Conservation (phyloP, 1,140 invertebrate species). For the Bicyclus anynana region DNA sequence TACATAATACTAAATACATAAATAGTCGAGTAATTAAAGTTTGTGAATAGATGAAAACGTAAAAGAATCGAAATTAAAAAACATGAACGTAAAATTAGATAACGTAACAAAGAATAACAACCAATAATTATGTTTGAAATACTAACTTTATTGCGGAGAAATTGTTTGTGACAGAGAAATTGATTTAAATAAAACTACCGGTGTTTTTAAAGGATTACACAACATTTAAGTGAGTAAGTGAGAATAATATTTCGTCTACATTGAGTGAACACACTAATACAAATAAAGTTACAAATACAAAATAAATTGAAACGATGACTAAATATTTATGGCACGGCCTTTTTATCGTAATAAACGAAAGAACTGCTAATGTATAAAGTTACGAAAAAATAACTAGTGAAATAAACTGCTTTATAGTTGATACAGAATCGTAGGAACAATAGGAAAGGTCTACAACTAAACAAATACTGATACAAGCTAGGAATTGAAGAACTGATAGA, state of each 20-base stretch:
- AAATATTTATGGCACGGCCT: conserved; percentile 68
- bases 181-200: conserved; percentile 6
- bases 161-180: conserved; percentile 10
- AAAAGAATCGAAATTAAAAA: conserved; percentile 41
- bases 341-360: conserved; percentile 25
- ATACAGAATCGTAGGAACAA: conserved; percentile 55
- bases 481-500: conserved; percentile 49
- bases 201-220: conserved; percentile 3
- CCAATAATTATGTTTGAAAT: conserved; percentile 47
- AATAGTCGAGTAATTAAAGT: conserved; percentile 64
- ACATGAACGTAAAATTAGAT: conserved; percentile 69
- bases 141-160: conserved; percentile 30
- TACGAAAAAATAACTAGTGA: neutral
- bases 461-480: conserved; percentile 69
- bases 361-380: conserved; percentile 15
- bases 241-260: conserved; percentile 15
- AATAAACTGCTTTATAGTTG: neutral
- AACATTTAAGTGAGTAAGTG: neutral
- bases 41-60: conserved; percentile 47
- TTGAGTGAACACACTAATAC: conserved; percentile 13
- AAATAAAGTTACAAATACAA: conserved; percentile 25
- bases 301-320: conserved; percentile 45
- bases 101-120: conserved; percentile 71
- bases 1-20: conserved; percentile 66
- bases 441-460: conserved; percentile 60